Evolutionary conservation across 2,888 invertebrate species (phyloP), one percentile per base, ranked within the genome.

Genomic region (Athalia circularis): DNA sequence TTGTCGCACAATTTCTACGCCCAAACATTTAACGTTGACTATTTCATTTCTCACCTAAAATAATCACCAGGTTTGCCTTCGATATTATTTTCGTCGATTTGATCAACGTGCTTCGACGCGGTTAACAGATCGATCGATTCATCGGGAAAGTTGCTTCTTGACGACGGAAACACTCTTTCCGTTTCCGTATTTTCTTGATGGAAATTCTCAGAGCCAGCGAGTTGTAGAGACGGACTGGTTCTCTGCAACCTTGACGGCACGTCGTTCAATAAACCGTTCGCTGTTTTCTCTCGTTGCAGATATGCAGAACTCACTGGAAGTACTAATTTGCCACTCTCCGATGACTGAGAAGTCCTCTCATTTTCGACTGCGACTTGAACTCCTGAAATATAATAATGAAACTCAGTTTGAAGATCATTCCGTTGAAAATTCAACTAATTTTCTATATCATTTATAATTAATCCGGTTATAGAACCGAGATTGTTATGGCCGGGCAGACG

Each of bases 1-100:
- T 65, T 47, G 8, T 8, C 5, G 13, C 50, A 15, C 11, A 9
- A 9, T 11, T 65, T n/a, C 65, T 48, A n/a, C 11, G 0, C n/a
- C 43, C 4, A 6, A 5, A 3, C 11, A 48, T 64, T 11, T 8
- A 7, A 4, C 7, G 43, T 11, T 11, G 43, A 45, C 11, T 43
- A 43, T 64, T 11, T 43, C 8, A 8, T 43, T 43, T 62, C 72
- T 84, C 82, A 90, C 89, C 85, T 85, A 79, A 86, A 88, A 80
- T 90, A 89, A 74, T 90, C 88, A 4, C 85, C 88, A 0, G 88
- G 84, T 65, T 86, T 89, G 0, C 87, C 87, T 81, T 90, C 90
- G 77, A 90, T 90, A 74, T 90, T 89, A 68, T 90, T 90, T 13
- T 85, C 88, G 54, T 90, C 87, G 67, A 90, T 87, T 3, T 88